A percentile compares a stretch with the other conserved stretches of the same genome.
Conservation (phyloP, 1,140 invertebrate species). For the Solenopsis invicta region DNA sequence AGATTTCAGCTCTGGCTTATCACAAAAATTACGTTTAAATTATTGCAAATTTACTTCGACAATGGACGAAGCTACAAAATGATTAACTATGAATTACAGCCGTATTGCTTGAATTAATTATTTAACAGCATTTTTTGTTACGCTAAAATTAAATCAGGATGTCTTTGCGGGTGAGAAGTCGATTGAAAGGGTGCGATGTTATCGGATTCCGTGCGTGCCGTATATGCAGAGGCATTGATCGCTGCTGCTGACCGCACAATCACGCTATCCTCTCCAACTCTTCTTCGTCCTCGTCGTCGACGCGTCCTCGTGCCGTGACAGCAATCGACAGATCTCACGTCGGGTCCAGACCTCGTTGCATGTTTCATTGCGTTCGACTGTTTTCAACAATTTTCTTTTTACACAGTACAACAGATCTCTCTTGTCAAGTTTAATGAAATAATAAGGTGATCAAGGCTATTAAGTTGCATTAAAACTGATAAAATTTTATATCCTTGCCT, state of each 20-base stretch:
- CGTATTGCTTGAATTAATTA: constrained; percentile 15
- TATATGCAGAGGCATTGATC: constrained; percentile 79
- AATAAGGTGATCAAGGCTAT: not conserved
- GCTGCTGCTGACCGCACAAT: constrained; percentile 80
- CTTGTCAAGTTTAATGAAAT: constrained; percentile 11
- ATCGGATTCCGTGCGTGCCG: constrained; percentile 76
- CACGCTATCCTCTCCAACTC: constrained; percentile 74
- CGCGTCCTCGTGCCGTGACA: constrained; percentile 74
- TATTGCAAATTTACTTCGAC: not conserved
- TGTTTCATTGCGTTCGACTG: constrained; percentile 72
- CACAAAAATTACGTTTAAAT: constrained; percentile 29
- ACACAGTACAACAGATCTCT: not conserved
- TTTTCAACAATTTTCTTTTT: constrained; percentile 66
- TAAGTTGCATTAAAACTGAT: not conserved
- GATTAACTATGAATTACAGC: not conserved
- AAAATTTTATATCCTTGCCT: not conserved
- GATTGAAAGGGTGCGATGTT: constrained; percentile 66
- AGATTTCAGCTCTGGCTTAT: constrained; percentile 3
- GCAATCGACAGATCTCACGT: constrained; percentile 76
- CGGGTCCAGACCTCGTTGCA: constrained; percentile 66
- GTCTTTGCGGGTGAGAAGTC: constrained; percentile 54
- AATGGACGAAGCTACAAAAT: not conserved
- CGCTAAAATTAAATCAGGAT: not conserved
- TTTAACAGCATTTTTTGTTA: not conserved
- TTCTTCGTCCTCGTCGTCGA: constrained; percentile 63